Evolutionary conservation across 2,113 vertebrate species (phyloP).

Genomic region (Sebastes fasciatus): DNA sequence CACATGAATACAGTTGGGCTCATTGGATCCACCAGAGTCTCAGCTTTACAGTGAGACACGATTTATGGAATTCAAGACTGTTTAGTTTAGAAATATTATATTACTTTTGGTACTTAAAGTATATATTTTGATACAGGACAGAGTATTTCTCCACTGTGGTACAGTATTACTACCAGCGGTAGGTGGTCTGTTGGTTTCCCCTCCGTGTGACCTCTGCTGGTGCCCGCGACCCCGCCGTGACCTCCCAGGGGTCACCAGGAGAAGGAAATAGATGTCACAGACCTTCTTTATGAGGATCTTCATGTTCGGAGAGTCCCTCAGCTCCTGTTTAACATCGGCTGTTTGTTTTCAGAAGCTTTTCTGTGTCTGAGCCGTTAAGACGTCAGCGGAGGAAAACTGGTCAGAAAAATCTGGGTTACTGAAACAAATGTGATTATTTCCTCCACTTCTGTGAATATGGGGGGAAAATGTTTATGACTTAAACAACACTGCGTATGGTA

Average conservation of each 20-base stretch:
- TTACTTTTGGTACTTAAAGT: no score
- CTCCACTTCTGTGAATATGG: not conserved
- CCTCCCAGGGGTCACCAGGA: constrained; percentile 51
- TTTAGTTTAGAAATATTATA: no score
- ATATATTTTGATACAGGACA: no score
- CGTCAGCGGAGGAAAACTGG: not conserved
- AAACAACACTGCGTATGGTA: no score
- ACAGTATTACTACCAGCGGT: not conserved
- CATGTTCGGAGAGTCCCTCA: constrained; percentile 19
- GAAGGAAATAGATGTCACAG: constrained; percentile 69
- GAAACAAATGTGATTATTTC: not conserved
- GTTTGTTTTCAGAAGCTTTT: constrained; percentile 63
- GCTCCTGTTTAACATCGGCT: constrained; percentile 25
- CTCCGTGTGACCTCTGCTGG: constrained; percentile 56
- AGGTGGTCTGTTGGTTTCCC: constrained; percentile 23
- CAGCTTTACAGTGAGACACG: no score
- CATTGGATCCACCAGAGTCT: no score
- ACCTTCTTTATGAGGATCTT: constrained; percentile 50
- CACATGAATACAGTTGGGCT: no score
- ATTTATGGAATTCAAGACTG: no score
- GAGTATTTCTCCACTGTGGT: no score
- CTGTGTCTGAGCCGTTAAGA: constrained; percentile 8
- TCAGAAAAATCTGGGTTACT: not conserved
- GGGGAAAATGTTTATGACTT: not conserved
- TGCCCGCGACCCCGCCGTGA: constrained; percentile 45